Evolutionary conservation across 2,888 invertebrate genomes (phyloP), one percentile per base, ranked within the genome.

Genomic region (Adelphocoris suturalis): DNA sequence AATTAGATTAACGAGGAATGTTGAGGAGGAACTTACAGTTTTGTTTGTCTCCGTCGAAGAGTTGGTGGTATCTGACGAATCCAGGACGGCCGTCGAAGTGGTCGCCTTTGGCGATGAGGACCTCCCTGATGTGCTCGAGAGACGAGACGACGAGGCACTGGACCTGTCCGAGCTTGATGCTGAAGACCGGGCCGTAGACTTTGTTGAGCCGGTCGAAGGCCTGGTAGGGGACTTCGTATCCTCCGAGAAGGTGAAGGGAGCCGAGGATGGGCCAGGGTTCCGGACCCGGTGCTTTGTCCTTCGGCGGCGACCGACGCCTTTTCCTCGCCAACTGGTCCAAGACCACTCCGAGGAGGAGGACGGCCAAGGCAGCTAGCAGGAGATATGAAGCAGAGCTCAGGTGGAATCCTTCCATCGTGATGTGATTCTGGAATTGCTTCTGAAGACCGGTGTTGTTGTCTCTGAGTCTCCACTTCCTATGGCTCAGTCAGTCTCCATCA

Each of bases 61-160:
- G 94, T 82, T 94, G 93, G 91, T 95, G 94, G 93, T 95, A 96
- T 91, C 96, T 93, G 88, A 93, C 92, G 92, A 96, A 96, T 92
- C 95, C 95, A 0, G 96, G 96, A 86, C 96, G 93, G 91, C 95
- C 95, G 92, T 95, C 95, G 92, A 96, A 96, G 91, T 95, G 94
- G 52, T 94, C 94, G 9, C 95, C 95, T 91, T 95, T 95, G 85
- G 93, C 93, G 91, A 94, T 93, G 86, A 95, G 93, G 23, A 95
- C 95, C 92, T 95, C 95, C 90, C 94, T 93, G 92, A 95, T 95
- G 92, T 94, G 95, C 90, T 94, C 94, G 90, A 95, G 93, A 13
- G 95, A 95, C 92, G 95, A 95, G 23, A 95, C 94, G 90, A 95
- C 94, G 68, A 95, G 93, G 92, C 95, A 95, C 55, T 94, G 94